Percentiles rank a stretch among this genome's conserved stretches.
Evolutionary conservation across 2,797 vertebrate genomes (phyloP).

Genomic region (Sardinella longiceps): DNA sequence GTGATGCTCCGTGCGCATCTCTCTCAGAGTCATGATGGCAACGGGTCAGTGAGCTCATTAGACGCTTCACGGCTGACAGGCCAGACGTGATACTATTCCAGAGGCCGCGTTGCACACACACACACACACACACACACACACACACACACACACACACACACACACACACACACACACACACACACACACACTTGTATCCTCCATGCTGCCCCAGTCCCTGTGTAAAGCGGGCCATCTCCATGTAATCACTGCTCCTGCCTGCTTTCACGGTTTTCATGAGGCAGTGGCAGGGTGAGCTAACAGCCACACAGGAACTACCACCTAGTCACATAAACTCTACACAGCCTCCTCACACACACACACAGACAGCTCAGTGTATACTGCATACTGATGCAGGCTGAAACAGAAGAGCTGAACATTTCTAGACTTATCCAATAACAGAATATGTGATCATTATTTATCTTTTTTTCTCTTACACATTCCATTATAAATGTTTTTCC

Average conservation of each 20-base stretch:
- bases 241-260: not conserved
- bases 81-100: slow-evolving; percentile 26
- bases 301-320: not conserved
- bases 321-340: not conserved
- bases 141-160: not conserved
- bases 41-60: slow-evolving; percentile 47
- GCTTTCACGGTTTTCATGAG: not conserved
- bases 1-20: slow-evolving; percentile 30
- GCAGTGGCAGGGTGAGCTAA: not conserved
- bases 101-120: not conserved
- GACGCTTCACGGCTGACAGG: slow-evolving; percentile 41
- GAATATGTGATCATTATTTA: no score
- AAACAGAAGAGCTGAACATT: not conserved
- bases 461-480: not conserved
- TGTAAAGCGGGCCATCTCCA: not conserved
- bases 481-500: no score
- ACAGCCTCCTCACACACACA: no score
- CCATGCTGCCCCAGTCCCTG: not conserved
- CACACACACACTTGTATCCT: not conserved
- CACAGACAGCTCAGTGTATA: not conserved
- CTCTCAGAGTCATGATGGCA: slow-evolving; percentile 40
- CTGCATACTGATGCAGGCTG: not conserved
- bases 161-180: not conserved
- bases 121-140: not conserved
- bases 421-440: not conserved